phyloP scores from a whole-genome alignment of 53 echinoderm and acorn worm species.

The Henricia sp. region DNA sequence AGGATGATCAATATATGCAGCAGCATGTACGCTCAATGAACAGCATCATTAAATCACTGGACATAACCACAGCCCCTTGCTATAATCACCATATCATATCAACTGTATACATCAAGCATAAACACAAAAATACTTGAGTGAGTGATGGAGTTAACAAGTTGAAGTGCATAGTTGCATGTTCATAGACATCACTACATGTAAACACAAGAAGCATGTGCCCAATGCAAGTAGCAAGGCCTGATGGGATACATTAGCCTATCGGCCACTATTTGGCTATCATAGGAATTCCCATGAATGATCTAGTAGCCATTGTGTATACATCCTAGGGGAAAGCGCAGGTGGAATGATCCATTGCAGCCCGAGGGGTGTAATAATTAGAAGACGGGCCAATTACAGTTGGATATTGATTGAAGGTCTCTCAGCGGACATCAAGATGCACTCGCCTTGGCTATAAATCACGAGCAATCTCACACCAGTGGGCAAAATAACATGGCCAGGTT shows the following conservation, averaged over 20 bases:
- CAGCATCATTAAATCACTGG: neutral
- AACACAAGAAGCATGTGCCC: constrained; percentile 19
- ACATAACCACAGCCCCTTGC: neutral
- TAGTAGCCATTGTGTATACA: neutral
- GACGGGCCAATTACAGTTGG: constrained; percentile 18
- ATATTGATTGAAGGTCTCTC: constrained; percentile 19
- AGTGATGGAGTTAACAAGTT: neutral
- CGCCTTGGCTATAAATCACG: too few relatives aligned
- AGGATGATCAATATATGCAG: neutral
- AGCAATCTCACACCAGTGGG: too few relatives aligned
- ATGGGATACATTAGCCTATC: neutral
- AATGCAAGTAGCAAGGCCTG: constrained; percentile 1
- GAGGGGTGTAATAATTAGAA: constrained; percentile 14
- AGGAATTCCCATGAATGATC: constrained; percentile 1
- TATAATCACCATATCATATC: neutral
- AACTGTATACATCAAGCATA: neutral
- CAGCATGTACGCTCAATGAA: constrained; percentile 15
- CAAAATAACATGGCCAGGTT: too few relatives aligned
- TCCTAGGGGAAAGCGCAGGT: constrained; percentile 23
- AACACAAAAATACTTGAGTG: neutral
- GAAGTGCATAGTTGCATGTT: constrained; percentile 15
- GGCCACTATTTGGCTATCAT: neutral
- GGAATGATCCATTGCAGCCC: constrained; percentile 30
- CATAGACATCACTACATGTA: neutral
- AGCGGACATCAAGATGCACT: neutral